Evolutionary conservation across 2,113 vertebrate genomes (phyloP).

Genomic region (Irena cyanogastra): DNA sequence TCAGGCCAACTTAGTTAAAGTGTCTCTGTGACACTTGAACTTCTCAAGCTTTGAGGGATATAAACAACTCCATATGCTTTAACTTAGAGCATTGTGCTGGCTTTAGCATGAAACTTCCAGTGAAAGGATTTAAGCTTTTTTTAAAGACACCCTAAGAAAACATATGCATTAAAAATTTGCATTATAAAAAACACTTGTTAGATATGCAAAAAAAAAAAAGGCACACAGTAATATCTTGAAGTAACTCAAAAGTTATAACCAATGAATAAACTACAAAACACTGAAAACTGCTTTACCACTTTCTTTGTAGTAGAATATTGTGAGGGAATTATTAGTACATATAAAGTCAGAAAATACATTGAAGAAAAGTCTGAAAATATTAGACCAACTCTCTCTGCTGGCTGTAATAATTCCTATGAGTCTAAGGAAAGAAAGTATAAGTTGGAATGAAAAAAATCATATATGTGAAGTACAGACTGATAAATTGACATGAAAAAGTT

Average conservation of each 20-base stretch:
- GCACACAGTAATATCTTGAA: not conserved
- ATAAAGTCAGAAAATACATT: not conserved
- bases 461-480: not conserved
- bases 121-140: not conserved
- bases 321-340: not conserved
- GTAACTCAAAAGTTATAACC: not conserved
- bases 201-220: not conserved
- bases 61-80: not conserved
- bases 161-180: not conserved
- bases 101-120: not conserved
- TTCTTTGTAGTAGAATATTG: not conserved
- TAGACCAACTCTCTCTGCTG: not conserved
- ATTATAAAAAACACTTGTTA: not conserved
- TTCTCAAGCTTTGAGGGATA: not conserved
- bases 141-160: not conserved
- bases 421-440: not conserved
- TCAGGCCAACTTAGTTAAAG: not conserved
- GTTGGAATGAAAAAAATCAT: not conserved
- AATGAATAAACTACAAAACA: not conserved
- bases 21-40: not conserved
- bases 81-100: not conserved
- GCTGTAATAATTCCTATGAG: not conserved
- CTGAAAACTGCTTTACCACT: not conserved
- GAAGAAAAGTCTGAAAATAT: not conserved
- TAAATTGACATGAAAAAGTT: not conserved